Conservation (phyloP, 2,113 vertebrate species). For the Carassius auratus region DNA sequence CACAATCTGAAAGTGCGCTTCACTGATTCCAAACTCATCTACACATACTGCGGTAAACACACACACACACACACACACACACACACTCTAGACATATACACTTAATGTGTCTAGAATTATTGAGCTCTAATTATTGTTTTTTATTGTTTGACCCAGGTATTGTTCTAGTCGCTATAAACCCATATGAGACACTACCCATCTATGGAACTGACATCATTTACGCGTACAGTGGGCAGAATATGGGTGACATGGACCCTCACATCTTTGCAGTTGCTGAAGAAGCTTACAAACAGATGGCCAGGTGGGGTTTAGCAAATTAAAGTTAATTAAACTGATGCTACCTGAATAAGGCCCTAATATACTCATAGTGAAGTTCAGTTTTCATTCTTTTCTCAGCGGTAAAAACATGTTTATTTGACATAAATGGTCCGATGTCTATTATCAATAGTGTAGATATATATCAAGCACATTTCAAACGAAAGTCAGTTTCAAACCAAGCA, state of each 20-base stretch:
- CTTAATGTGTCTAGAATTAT: not conserved
- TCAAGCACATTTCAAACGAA: too few relatives aligned
- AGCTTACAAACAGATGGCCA: constrained; percentile 99
- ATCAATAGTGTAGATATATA: not conserved
- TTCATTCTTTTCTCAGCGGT: not conserved
- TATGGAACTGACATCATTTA: constrained; percentile 98
- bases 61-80: not conserved
- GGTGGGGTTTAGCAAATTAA: constrained; percentile 75
- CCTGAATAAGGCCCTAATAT: not conserved
- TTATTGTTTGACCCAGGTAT: constrained; percentile 79
- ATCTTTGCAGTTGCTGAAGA: constrained; percentile 99
- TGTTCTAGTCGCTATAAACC: constrained; percentile 97
- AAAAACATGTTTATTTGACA: not conserved
- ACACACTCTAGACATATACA: not conserved
- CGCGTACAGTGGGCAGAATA: constrained; percentile 97
- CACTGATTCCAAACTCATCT: constrained; percentile 97
- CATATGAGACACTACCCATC: constrained; percentile 94
- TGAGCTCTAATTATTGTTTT: constrained; percentile 6
- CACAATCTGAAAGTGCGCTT: constrained; percentile 98
- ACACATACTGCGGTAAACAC: constrained; percentile 94
- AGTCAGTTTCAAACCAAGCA: too few relatives aligned
- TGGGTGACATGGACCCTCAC: constrained; percentile 99
- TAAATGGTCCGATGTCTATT: not conserved
- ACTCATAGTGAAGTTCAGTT: not conserved
- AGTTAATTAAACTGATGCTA: constrained; percentile 53